Evolutionary conservation across 35 echinoderm and acorn worm genomes (phyloP).

Genomic region (Holothuria glaberrima): DNA sequence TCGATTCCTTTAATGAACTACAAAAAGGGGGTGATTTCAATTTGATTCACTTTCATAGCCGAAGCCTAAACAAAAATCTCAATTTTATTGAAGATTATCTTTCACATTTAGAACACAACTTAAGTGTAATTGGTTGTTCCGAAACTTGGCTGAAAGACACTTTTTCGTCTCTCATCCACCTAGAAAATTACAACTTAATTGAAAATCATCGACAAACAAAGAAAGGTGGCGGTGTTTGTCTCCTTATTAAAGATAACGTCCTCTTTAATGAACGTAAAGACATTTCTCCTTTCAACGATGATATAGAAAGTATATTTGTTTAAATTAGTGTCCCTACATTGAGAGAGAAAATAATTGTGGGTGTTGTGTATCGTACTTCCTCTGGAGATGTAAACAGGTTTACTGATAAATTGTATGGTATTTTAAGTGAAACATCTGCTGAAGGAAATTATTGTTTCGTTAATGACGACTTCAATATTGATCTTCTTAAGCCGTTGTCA

Average conservation of each 20-base stretch:
- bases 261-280: background rate
- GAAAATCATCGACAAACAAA: background rate
- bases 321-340: background rate
- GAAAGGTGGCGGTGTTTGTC: slow-evolving; percentile 20
- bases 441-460: background rate
- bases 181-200: background rate
- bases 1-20: too few species aligned
- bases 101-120: too few species aligned
- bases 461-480: slow-evolving; percentile 21
- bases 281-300: background rate
- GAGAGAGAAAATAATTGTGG: background rate
- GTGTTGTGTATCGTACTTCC: slow-evolving; percentile 12
- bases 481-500: background rate
- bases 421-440: background rate
- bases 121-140: too few species aligned
- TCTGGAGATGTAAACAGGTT: background rate
- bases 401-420: background rate
- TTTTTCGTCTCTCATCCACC: too few species aligned
- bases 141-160: too few species aligned
- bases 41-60: too few species aligned
- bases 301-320: slow-evolving; percentile 17
- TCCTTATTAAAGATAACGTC: background rate
- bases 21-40: too few species aligned
- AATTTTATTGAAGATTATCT: too few species aligned
- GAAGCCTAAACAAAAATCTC: too few species aligned